Evolutionary conservation across 2,113 vertebrate species (phyloP).

Genomic region (Stictonetta naevosa): DNA sequence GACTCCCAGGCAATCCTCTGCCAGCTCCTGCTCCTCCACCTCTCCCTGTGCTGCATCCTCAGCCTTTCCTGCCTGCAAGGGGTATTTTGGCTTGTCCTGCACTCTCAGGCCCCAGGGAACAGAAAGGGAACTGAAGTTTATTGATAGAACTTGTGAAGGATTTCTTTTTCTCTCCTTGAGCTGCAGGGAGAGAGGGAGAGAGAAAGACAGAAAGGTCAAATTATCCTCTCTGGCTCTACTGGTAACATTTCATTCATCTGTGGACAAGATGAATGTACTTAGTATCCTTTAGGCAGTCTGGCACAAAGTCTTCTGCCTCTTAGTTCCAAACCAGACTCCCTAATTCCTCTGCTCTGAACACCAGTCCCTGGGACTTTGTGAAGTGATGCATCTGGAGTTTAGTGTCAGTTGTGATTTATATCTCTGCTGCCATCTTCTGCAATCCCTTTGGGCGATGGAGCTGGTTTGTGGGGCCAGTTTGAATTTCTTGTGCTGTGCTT

Average conservation of each 20-base stretch:
- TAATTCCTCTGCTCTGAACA: not conserved
- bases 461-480: not conserved
- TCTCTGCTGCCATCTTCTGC: not conserved
- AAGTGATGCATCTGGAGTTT: not conserved
- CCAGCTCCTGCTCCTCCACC: not conserved
- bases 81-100: not conserved
- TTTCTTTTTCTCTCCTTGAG: not conserved
- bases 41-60: not conserved
- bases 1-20: not conserved
- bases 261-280: not conserved
- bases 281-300: not conserved
- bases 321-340: not conserved
- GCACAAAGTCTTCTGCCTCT: not conserved
- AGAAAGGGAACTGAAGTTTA: not conserved
- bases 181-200: not conserved
- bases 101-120: not conserved
- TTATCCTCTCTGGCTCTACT: conserved; percentile 18
- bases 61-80: not conserved
- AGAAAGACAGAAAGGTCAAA: not conserved
- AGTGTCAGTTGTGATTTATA: not conserved
- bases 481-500: not conserved
- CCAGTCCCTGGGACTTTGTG: not conserved
- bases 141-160: not conserved
- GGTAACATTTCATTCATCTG: conserved; percentile 28
- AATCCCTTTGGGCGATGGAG: not conserved